phyloP scores from a whole-genome alignment of 2,797 vertebrate species.

The Malacoraja senta region DNA sequence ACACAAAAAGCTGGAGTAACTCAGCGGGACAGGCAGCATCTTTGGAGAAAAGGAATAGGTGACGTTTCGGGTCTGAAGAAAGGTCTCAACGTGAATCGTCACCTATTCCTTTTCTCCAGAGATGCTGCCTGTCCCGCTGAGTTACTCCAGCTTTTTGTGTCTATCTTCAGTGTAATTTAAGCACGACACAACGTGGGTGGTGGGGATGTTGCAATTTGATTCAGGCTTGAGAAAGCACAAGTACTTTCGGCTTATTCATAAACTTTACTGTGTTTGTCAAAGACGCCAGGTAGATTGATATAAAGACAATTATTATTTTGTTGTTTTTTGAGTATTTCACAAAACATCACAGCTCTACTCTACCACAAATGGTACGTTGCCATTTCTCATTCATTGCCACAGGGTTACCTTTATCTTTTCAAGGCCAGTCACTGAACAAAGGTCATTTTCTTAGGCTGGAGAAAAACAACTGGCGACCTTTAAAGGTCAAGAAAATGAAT shows the following conservation, averaged over 20 bases:
- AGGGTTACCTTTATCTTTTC: not conserved
- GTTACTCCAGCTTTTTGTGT: too few relatives aligned
- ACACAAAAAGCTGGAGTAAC: too few relatives aligned
- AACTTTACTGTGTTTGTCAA: not conserved
- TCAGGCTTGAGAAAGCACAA: not conserved
- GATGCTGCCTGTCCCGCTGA: too few relatives aligned
- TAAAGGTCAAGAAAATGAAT: not conserved
- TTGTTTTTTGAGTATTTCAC: not conserved
- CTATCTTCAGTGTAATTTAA: not conserved
- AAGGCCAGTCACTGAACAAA: not conserved
- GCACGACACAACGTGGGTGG: not conserved
- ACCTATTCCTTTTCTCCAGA: too few relatives aligned
- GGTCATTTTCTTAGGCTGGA: not conserved
- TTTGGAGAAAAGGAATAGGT: too few relatives aligned
- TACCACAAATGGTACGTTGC: not conserved
- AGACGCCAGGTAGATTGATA: not conserved
- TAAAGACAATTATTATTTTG: not conserved
- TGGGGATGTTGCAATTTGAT: not conserved
- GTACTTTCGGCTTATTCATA: not conserved
- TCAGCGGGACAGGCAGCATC: too few relatives aligned
- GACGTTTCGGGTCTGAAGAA: too few relatives aligned
- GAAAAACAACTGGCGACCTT: not conserved
- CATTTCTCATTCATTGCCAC: not conserved
- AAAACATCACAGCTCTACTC: not conserved
- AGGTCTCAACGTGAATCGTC: too few relatives aligned